Evolutionary conservation across 2,888 invertebrate genomes (phyloP).

Genomic region (Polymixis lichenea): DNA sequence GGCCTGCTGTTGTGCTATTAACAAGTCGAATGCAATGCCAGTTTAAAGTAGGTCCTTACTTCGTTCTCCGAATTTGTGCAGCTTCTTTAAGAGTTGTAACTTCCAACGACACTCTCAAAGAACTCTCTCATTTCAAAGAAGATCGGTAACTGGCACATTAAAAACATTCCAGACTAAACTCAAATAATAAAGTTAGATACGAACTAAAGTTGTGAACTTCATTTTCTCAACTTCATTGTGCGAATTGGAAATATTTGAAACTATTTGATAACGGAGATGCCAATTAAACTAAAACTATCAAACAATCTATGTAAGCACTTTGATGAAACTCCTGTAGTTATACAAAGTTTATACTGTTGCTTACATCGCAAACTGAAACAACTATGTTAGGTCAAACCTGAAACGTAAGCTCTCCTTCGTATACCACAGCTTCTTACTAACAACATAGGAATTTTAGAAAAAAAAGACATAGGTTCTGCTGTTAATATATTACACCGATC

Average conservation of each 20-base stretch:
- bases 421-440: conserved; percentile 31
- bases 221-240: conserved; percentile 27
- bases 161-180: conserved; percentile 23
- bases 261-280: neutral
- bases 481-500: conserved; percentile 27
- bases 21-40: conserved; percentile 17
- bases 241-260: conserved; percentile 7
- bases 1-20: conserved; percentile 7
- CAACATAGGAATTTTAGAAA: conserved; percentile 26
- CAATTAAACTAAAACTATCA: conserved; percentile 31
- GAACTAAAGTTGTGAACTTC: conserved; percentile 12
- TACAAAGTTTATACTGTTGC: conserved; percentile 26
- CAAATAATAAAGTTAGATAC: conserved; percentile 11
- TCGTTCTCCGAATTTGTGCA: conserved; percentile 16
- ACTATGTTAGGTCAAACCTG: conserved; percentile 11
- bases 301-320: conserved; percentile 19
- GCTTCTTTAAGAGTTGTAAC: conserved; percentile 19
- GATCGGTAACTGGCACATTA: conserved; percentile 2
- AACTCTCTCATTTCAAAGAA: conserved; percentile 25
- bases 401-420: conserved; percentile 11
- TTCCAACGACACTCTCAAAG: conserved; percentile 11
- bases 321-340: conserved; percentile 23
- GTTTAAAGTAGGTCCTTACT: conserved; percentile 5
- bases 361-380: conserved; percentile 28
- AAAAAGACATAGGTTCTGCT: conserved; percentile 23